Base-by-base conservation (phyloP, 2,113 vertebrate species). In the Cottus gobio region DNA sequence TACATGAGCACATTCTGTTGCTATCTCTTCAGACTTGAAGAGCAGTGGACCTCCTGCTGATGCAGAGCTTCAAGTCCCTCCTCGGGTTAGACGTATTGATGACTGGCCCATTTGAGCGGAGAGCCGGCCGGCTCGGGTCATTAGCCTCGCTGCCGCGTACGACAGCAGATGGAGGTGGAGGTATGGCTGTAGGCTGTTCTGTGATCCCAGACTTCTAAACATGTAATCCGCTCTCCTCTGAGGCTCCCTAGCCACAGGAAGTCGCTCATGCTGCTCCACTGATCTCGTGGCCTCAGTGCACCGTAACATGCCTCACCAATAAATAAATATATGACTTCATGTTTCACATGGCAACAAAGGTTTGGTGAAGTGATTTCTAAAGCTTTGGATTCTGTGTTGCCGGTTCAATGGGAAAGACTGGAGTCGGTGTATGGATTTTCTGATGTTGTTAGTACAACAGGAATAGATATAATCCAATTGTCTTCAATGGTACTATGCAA, bases 181-280 rank as follows among this genome's bases (percentile, higher is more conserved):
- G 48, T 50, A 22, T 50, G 48, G 48, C 48, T 50, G 48, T 22
- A 85, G 88, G 92, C 88, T 87, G 78, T 56, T 34, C 87, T 93
- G 85, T 91, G 91, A 93, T 93, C 87, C 88, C 63, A 80, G 85
- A 84, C 92, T 82, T 92, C 88, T 89, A 82, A 89, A 90, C 85
- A 86, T 79, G 77, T 87, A 86, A 90, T 84, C 85, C 79, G 81
- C 74, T 84, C 83, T 84, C 85, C 83, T 90, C 78, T 62, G 91
- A 91, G 83, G 80, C 68, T 91, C 89, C 70, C 87, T 77, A 82
- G 90, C 91, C 87, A 72, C 91, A 88, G 86, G 90, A 90, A 88
- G 85, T 81, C 88, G 60, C 85, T 82, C 84, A 80, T 75, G 83
- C 85, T 85, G 71, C 48, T 71, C 89, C 70, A 90, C 76, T 88